phyloP scores from a whole-genome alignment of 2,797 vertebrate species.

The Borostomias antarcticus region DNA sequence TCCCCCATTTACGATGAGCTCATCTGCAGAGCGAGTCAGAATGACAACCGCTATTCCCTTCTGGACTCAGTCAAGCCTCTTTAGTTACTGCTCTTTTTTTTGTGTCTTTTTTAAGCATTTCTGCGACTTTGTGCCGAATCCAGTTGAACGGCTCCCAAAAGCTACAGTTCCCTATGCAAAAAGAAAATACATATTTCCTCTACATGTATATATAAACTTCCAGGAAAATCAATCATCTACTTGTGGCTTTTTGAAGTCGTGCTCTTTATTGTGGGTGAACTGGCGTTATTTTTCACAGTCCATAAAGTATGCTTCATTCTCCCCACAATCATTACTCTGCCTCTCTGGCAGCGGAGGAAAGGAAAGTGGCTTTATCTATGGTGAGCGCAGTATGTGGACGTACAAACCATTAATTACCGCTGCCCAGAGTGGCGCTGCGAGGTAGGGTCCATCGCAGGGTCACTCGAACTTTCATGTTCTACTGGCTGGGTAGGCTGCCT shows the following conservation, averaged over 20 bases:
- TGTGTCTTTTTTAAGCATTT: not conserved
- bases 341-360: constrained; percentile 11
- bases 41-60: not conserved
- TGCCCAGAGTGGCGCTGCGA: constrained; percentile 69
- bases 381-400: constrained; percentile 74
- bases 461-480: constrained; percentile 60
- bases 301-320: constrained; percentile 66
- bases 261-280: constrained; percentile 54
- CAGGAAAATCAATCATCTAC: constrained; percentile 69
- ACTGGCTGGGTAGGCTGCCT: constrained; percentile 66
- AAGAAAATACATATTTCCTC: constrained; percentile 15
- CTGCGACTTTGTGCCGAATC: not conserved
- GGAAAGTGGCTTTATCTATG: constrained; percentile 60
- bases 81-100: not conserved
- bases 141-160: constrained; percentile 26
- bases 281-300: constrained; percentile 70
- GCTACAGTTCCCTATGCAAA: constrained; percentile 30
- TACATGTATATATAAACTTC: constrained; percentile 53
- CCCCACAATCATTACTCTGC: constrained; percentile 62
- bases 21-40: not conserved
- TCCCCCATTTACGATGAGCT: not conserved
- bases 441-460: constrained; percentile 60
- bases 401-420: constrained; percentile 79
- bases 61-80: not conserved
- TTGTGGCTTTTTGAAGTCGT: constrained; percentile 72